Conservation (phyloP, 2,797 vertebrate species). For the Pangasius djambal region DNA sequence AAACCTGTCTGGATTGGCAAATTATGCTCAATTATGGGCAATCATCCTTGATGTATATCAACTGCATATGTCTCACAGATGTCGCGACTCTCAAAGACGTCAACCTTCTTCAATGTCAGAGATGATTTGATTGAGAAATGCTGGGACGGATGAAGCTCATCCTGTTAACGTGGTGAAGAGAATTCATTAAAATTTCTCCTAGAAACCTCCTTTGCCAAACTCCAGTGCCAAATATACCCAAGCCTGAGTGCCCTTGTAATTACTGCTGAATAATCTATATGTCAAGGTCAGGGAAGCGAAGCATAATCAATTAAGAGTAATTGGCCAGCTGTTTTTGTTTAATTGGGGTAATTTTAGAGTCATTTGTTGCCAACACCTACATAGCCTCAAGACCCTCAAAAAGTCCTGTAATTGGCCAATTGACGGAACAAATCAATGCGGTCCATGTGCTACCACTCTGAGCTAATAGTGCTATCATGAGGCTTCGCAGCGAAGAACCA, state of each 20-base stretch:
- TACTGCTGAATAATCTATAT: constrained; percentile 52
- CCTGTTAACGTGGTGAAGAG: not conserved
- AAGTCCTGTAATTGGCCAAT: constrained; percentile 59
- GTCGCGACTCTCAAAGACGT: constrained; percentile 28
- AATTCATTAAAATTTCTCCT: constrained; percentile 35
- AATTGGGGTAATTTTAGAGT: constrained; percentile 60
- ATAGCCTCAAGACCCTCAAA: constrained; percentile 53
- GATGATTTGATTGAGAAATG: constrained; percentile 14
- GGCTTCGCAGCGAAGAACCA: constrained; percentile 54
- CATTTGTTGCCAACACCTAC: constrained; percentile 65
- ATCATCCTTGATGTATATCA: constrained; percentile 53
- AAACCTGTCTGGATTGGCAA: constrained; percentile 45
- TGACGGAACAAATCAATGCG: constrained; percentile 64
- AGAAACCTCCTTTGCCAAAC: constrained; percentile 15
- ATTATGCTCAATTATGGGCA: constrained; percentile 48
- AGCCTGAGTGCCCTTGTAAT: constrained; percentile 51
- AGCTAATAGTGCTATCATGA: constrained; percentile 43
- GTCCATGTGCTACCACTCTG: constrained; percentile 66
- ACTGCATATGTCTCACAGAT: constrained; percentile 50
- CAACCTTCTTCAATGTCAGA: constrained; percentile 41
- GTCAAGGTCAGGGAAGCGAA: constrained; percentile 48
- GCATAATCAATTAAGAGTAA: constrained; percentile 64
- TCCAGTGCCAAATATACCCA: constrained; percentile 36
- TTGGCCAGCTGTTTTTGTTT: constrained; percentile 67
- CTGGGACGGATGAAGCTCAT: constrained; percentile 3